Evolutionary conservation across 2,113 vertebrate species (phyloP), one percentile per base, ranked within the genome.

Genomic region (Papio anubis): DNA sequence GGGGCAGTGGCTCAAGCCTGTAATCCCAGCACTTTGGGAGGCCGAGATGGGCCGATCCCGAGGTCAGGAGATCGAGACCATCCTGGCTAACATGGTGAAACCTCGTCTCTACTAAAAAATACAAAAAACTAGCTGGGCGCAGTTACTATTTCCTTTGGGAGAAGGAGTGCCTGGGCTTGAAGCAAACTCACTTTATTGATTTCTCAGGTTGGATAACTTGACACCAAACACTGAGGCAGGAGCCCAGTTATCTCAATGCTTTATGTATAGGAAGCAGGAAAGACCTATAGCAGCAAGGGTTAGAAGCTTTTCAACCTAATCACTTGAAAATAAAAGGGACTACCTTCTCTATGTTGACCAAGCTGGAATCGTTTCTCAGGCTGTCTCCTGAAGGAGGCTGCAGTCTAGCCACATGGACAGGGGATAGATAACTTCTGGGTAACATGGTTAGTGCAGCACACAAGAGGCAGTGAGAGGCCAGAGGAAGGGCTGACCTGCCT

Each of bases 141-240:
- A 45, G 45, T 45, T 45, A 20, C 61, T 85, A 35, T 92, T 95
- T 96, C 92, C 90, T 91, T 52, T 52, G 89, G 80, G 95, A 96
- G 50, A 10, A 1, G 43, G 40, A 87, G 70, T 59, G 70, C 72
- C 92, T 27, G 57, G 78, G 79, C 75, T 97, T 17, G 38, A 92
- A 80, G 93, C 80, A 93, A 96, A 80, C 55, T 96, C 92, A 43
- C 80, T 93, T 95, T 88, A 96, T 96, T 85, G 97, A 98, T 97
- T 96, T 96, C 88, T 96, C 80, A 43, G 94, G 90, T 83, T 91
- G 80, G 20, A 64, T 66, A 88, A 78, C 95, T 88, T 95, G 97
- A 94, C 90, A 96, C 64, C 87, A 55, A 80, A 80, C 66, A 73
- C 90, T 11, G 6, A 88, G 57, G 70, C 88, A 59, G 48, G 66